phyloP scores from a whole-genome alignment of 2,888 invertebrate species.

The Autographa pulchrina region DNA sequence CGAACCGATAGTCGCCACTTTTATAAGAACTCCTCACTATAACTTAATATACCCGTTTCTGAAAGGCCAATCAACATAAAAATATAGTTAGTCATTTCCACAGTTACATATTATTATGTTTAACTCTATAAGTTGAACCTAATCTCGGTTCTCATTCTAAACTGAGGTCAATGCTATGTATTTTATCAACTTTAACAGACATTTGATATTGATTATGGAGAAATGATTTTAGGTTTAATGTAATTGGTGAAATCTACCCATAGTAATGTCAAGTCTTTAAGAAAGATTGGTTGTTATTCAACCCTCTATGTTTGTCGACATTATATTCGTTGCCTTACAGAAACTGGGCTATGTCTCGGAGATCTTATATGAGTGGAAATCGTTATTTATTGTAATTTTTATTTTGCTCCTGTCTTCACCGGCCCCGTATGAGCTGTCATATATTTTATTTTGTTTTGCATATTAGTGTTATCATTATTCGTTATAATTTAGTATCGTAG shows the following conservation, averaged over 20 bases:
- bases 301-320: no score
- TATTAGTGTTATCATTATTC: conserved; percentile 46
- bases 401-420: conserved; percentile 86
- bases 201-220: no score
- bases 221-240: background rate
- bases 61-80: background rate
- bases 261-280: no score
- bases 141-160: no score
- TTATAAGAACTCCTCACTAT: conserved; percentile 44
- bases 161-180: no score
- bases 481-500: conserved; percentile 21
- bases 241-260: background rate
- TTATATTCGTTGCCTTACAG: background rate
- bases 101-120: no score
- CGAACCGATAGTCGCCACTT: conserved; percentile 38
- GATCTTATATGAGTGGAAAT: conserved; percentile 72
- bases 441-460: conserved; percentile 59
- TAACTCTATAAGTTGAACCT: no score
- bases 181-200: no score
- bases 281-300: no score
- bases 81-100: no score
- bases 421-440: conserved; percentile 77
- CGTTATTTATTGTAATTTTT: conserved; percentile 68
- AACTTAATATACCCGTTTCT: background rate
- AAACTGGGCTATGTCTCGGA: conserved; percentile 33